These are phyloP conservation scores for Pollenia labialis DNA, from an alignment of 2,888 invertebrate genomes.

Conservation along the genomic window DNA sequence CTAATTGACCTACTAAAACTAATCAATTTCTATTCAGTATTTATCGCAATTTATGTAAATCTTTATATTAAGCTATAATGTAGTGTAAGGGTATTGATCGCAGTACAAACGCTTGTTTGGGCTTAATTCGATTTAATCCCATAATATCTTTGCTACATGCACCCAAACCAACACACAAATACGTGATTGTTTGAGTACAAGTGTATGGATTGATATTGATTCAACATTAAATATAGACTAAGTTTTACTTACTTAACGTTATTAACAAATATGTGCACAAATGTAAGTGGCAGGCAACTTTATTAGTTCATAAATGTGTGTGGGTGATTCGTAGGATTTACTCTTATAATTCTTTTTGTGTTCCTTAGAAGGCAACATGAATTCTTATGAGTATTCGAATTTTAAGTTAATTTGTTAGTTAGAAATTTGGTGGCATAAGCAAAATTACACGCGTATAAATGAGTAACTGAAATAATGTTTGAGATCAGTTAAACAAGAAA, in stretches of 20 bases:
- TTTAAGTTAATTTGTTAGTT: constrained; percentile 12
- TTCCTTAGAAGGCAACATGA: too few species aligned
- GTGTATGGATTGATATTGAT: neutral
- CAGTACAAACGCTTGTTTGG: neutral
- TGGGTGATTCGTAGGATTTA: neutral
- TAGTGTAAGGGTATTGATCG: too few species aligned
- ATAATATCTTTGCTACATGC: neutral
- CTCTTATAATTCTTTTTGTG: neutral
- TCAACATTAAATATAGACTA: neutral
- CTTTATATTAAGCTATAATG: neutral
- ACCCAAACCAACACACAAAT: neutral
- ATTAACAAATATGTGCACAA: neutral
- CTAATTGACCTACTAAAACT: neutral
- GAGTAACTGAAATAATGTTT: neutral
- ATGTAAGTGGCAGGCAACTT: neutral
- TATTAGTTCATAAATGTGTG: neutral
- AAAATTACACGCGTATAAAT: neutral
- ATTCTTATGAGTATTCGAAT: constrained; percentile 9
- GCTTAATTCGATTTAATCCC: constrained; percentile 19
- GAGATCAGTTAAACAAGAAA: neutral
- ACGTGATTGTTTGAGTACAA: neutral
- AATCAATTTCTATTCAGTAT: neutral
- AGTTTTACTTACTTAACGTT: constrained; percentile 4
- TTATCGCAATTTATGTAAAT: neutral
- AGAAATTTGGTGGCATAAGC: constrained; percentile 3